These are phyloP conservation scores for Anneissia japonica DNA, from an alignment of 35 echinoderm and acorn worm species.

Conservation along the genomic window DNA sequence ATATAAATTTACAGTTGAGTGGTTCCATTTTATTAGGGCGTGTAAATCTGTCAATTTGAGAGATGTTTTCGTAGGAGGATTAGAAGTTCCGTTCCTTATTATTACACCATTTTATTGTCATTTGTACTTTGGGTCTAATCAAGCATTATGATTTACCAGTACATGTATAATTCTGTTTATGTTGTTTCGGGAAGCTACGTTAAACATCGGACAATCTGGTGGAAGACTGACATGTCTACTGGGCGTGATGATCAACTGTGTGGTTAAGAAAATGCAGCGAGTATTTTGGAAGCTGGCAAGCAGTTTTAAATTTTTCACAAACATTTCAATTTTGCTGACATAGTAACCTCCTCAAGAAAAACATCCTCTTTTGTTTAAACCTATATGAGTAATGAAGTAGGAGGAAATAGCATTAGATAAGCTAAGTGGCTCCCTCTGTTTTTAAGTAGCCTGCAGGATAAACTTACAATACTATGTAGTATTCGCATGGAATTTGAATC, in stretches of 20 bases:
- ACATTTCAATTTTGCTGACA: not conserved
- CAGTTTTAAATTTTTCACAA: not conserved
- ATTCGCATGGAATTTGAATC: not conserved
- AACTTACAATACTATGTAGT: not conserved
- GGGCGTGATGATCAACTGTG: not conserved
- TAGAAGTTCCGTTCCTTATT: not conserved
- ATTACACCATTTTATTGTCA: not conserved
- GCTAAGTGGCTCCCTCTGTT: not conserved
- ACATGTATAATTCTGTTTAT: not conserved
- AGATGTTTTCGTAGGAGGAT: not conserved
- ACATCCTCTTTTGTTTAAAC: not conserved
- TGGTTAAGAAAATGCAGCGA: too few relatives aligned
- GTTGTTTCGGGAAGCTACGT: not conserved
- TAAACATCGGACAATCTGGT: not conserved
- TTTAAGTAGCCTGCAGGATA: not conserved
- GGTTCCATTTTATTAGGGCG: not conserved
- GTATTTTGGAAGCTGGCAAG: not conserved
- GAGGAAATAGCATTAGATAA: too few relatives aligned
- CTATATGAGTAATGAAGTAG: not conserved
- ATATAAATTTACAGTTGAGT: not conserved
- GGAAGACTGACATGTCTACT: not conserved
- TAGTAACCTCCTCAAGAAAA: not conserved
- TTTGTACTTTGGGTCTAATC: not conserved
- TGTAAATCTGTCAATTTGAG: not conserved
- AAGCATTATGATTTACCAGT: not conserved